phyloP scores from a whole-genome alignment of 1,140 invertebrate genomes.

The Chironomus striatipennis region DNA sequence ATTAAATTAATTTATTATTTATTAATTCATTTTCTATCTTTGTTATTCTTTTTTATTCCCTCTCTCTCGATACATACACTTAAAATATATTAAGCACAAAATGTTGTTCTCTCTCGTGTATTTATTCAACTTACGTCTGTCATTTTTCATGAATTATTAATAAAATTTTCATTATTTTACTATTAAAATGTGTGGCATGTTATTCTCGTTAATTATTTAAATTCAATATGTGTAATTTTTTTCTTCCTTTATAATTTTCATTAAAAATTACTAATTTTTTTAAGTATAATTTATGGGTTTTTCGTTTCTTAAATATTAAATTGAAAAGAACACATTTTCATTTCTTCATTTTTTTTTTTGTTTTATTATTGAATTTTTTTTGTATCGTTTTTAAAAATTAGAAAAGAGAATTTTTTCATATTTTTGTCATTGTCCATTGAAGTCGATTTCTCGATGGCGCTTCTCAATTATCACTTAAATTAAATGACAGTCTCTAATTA shows the following conservation, averaged over 20 bases:
- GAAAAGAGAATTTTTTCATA: too few species aligned
- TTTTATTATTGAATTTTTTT: not conserved
- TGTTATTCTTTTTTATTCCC: too few species aligned
- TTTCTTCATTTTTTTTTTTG: slow-evolving; percentile 4
- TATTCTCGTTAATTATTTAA: not conserved
- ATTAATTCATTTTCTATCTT: too few species aligned
- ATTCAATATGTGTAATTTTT: not conserved
- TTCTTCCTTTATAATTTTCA: not conserved
- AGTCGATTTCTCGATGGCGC: too few species aligned
- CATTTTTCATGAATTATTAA: not conserved
- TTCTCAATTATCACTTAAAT: not conserved
- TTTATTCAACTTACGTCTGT: too few species aligned
- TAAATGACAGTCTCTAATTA: not conserved
- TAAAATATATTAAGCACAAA: too few species aligned
- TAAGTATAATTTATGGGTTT: not conserved
- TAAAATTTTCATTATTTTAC: not conserved
- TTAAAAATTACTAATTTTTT: not conserved
- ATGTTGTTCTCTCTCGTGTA: too few species aligned
- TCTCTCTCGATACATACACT: too few species aligned
- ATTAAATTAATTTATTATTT: too few species aligned
- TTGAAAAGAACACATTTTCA: slow-evolving; percentile 3
- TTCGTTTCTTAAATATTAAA: not conserved
- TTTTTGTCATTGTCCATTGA: too few species aligned
- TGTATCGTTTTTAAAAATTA: not conserved
- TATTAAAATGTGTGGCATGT: not conserved